Base-by-base conservation (phyloP, 2,113 vertebrate genomes). In the Damaliscus lunatus region DNA sequence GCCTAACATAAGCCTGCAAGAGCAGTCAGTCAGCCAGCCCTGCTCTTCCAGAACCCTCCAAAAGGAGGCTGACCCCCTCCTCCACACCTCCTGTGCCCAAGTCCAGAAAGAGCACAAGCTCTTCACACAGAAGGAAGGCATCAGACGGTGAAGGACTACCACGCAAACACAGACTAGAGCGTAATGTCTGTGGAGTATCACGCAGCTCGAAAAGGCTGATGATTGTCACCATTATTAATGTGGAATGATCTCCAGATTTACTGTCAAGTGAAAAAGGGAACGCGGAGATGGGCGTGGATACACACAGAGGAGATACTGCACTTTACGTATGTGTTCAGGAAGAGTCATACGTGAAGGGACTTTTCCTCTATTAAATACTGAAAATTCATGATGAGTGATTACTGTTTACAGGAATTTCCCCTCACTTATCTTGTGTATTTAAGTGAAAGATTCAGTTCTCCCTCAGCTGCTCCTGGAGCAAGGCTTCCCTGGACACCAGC, bases 261-360 rank as follows among this genome's bases (percentile, higher is more conserved):
- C 25, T 50, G 43, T 23, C 31, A 29, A 77, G 33, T 59, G 64
- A 50, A 36, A 59, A 86, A 36, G 36, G 53, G 43, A 48, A 77
- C 0, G 12, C 0, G 2, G 64, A 36, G 31, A 36, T 8, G 31
- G 48, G 23, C 0, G 3, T 77, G 71, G 71, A 27, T 43, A 77
- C 23, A 36, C 64, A 77, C 12, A 2, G 40, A 27, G 43, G 40
- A 77, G 40, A 77, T 77, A 43, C 23, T 43, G 71, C 6, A 77
- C 23, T 33, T 77, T 23, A 50, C 3, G 3, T 53, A 12, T 25
- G 3, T 31, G 31, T 36, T 89, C 15, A 46, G 36, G 36, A 36
- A 67, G 64, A 46, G 55, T 4, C 14, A 52, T 7, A n/a, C 19
- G 17, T 46, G 31, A 93, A 84, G 55, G 43, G 12, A 60, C 43